phyloP scores from a whole-genome alignment of 2,888 invertebrate genomes.

The Onchidella celtica region DNA sequence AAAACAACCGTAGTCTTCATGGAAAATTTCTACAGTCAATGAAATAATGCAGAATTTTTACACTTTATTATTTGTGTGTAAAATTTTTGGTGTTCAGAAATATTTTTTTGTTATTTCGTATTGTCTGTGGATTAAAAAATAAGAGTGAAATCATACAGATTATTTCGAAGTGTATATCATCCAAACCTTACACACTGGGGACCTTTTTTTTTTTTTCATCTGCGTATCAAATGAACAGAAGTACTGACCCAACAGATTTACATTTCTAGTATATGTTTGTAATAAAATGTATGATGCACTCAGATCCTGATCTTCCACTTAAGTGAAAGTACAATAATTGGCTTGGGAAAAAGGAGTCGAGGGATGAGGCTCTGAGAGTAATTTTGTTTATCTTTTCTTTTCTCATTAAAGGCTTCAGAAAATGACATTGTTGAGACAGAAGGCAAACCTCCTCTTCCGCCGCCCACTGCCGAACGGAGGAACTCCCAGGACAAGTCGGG shows the following conservation, averaged over 20 bases:
- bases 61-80: no score
- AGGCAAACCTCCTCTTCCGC: constrained; percentile 9
- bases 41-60: no score
- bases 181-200: no score
- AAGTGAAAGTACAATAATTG: no score
- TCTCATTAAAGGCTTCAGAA: background rate
- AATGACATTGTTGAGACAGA: background rate
- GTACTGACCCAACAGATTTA: background rate
- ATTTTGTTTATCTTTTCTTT: background rate
- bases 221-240: background rate
- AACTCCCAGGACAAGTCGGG: background rate
- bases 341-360: background rate
- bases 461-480: background rate
- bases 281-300: background rate
- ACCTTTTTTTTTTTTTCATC: background rate
- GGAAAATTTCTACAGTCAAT: no score
- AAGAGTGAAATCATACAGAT: no score
- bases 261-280: background rate
- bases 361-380: background rate
- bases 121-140: no score
- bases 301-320: background rate
- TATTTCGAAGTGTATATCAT: no score
- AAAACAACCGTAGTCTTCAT: no score
- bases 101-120: no score
- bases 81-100: no score